Percentiles rank a stretch among this genome's conserved stretches.
Evolutionary conservation across 2,797 vertebrate genomes (phyloP).

Genomic region (Xiphophorus birchmanni): DNA sequence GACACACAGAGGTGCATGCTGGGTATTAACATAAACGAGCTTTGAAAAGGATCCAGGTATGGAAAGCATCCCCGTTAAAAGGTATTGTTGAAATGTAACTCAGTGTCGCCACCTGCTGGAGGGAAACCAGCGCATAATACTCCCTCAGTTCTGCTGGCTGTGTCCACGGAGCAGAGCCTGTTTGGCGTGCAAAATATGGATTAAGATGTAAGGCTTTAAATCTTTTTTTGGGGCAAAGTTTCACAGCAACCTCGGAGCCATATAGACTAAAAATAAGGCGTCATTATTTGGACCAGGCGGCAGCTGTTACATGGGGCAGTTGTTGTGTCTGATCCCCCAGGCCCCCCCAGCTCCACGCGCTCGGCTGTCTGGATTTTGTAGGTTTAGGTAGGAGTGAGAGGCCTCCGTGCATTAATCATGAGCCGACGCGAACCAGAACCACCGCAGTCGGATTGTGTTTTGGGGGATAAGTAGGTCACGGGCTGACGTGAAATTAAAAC

Average conservation of each 20-base stretch:
- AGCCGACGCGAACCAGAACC: conserved; percentile 16
- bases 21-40: not conserved
- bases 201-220: conserved; percentile 23
- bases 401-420: conserved; percentile 53
- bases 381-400: conserved; percentile 49
- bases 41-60: not conserved
- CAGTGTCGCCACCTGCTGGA: conserved; percentile 61
- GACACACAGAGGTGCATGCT: not conserved
- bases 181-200: not conserved
- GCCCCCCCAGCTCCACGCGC: conserved; percentile 35
- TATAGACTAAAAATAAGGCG: conserved; percentile 70
- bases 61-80: not conserved
- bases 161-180: not conserved
- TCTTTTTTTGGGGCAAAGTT: conserved; percentile 23
- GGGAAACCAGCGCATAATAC: not conserved
- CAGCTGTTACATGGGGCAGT: conserved; percentile 69
- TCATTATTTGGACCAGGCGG: conserved; percentile 59
- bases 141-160: not conserved
- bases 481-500: conserved; percentile 16
- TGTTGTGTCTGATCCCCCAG: conserved; percentile 62
- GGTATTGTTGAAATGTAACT: conserved; percentile 12
- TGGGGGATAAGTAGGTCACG: conserved; percentile 54
- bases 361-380: conserved; percentile 39
- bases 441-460: conserved; percentile 16
- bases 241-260: conserved; percentile 58